Evolutionary conservation across 2,888 invertebrate species (phyloP), one percentile per base, ranked within the genome.

Genomic region (Drosophila infuscata): DNA sequence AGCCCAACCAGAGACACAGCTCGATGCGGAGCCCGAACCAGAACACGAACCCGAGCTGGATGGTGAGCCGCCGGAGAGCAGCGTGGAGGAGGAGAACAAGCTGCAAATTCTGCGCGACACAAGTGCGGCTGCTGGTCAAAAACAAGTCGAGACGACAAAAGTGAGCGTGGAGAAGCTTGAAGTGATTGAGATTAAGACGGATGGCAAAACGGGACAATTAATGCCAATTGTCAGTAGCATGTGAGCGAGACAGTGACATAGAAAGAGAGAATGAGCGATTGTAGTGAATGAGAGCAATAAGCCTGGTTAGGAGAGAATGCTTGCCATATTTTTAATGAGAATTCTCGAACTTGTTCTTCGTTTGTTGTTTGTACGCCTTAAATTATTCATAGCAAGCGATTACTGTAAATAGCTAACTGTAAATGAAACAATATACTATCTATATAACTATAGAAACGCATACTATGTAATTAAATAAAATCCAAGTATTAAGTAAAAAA

Each of bases 101-200:
- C 67, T 87, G 8, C 88, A 83, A 35, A 85, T 59, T 35, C 60
- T 81, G 35, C 66, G 77, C 35, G 86, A 85, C 41, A 83, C 90
- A 2, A 81, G 76, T 36, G 62, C 76, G 7, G 49, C 62, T 0
- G 74, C 61, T 0, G 68, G 60, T 1, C 54, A 72, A 36, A 79
- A 76, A 32, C 57, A 63, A 15, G 70, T 64, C 2, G 86, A 82
- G 68, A 82, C 83, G 17, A 89, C 90, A 4, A 89, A 77, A 75
- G 85, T 92, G 7, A 92, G 91, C 65, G 92, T 94, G 3, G 94
- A 94, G 80, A 93, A 93, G 76, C 90, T 92, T 25, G 93, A 93
- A 79, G 93, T 93, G 56, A 93, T 94, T 74, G 94, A 94, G 91
- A 93, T 94, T 53, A 92, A 93, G 73, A 88, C 93, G 30, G 93